Percentiles rank a stretch among this genome's conserved stretches.
Conservation (phyloP, 2,797 vertebrate genomes). For the Dendrocincla tyrannina region DNA sequence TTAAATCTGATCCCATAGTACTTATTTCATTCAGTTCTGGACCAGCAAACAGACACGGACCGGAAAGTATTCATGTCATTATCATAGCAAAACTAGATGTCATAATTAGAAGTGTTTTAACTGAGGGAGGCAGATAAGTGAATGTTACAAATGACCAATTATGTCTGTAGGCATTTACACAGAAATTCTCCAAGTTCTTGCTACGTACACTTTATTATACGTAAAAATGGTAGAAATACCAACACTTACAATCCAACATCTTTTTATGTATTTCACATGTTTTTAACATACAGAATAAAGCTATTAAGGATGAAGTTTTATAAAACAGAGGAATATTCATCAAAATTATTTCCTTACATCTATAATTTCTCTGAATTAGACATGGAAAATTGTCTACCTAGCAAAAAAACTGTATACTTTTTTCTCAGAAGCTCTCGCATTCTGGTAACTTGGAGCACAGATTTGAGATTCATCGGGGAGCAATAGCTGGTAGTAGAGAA, state of each 20-base stretch:
- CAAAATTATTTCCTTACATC: neutral
- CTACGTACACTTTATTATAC: neutral
- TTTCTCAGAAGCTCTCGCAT: neutral
- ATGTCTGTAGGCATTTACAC: neutral
- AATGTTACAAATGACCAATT: neutral
- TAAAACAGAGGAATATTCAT: neutral
- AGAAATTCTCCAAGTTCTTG: neutral
- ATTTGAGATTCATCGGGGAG: neutral
- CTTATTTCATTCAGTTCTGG: neutral
- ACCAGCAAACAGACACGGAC: neutral
- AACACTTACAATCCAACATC: neutral
- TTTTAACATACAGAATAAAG: neutral
- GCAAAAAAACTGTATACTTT: neutral
- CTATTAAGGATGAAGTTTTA: neutral
- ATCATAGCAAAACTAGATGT: neutral
- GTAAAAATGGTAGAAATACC: neutral
- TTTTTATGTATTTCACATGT: neutral
- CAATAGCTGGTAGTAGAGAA: neutral
- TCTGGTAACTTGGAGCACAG: neutral
- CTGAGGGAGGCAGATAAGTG: neutral
- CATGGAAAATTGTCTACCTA: neutral
- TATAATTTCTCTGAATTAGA: neutral
- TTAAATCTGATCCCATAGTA: neutral
- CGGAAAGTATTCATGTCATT: neutral
- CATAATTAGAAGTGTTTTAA: neutral